Conservation (phyloP, 2,113 vertebrate genomes). For the Misgurnus anguillicaudatus region DNA sequence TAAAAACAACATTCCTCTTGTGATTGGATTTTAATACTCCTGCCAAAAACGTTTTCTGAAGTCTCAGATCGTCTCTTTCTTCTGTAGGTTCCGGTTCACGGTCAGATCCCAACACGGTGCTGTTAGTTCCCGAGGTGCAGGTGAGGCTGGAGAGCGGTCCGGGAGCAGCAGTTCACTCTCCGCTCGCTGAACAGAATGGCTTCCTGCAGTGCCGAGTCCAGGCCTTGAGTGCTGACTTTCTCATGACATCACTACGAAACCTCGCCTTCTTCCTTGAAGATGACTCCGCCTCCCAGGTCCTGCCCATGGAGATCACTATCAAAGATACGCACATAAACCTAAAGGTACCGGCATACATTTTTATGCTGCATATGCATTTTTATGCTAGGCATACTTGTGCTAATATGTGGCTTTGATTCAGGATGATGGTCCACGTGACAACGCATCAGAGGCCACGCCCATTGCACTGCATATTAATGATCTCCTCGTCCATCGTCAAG, state of each 20-base stretch:
- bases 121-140: conserved; percentile 82
- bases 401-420: conserved; percentile 57
- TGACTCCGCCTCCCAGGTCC: conserved; percentile 84
- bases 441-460: conserved; percentile 74
- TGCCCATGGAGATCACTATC: conserved; percentile 96
- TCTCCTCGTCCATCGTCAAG: conserved; percentile 85
- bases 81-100: conserved; percentile 75
- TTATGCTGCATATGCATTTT: neutral
- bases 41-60: too few relatives aligned
- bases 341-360: conserved; percentile 77
- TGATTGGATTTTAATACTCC: too few relatives aligned
- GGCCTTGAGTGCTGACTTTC: conserved; percentile 86
- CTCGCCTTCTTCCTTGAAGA: conserved; percentile 93
- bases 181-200: conserved; percentile 89
- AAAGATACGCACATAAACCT: conserved; percentile 87
- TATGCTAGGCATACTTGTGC: neutral
- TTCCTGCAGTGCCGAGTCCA: conserved; percentile 91
- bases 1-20: too few relatives aligned
- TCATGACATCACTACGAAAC: conserved; percentile 89
- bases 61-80: neutral
- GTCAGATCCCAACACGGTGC: conserved; percentile 60
- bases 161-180: conserved; percentile 82
- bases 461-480: conserved; percentile 84
- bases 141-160: conserved; percentile 90
- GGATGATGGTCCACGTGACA: conserved; percentile 87